Evolutionary conservation across 1,140 invertebrate genomes (phyloP).

Genomic region (Wiebesia pumilae): DNA sequence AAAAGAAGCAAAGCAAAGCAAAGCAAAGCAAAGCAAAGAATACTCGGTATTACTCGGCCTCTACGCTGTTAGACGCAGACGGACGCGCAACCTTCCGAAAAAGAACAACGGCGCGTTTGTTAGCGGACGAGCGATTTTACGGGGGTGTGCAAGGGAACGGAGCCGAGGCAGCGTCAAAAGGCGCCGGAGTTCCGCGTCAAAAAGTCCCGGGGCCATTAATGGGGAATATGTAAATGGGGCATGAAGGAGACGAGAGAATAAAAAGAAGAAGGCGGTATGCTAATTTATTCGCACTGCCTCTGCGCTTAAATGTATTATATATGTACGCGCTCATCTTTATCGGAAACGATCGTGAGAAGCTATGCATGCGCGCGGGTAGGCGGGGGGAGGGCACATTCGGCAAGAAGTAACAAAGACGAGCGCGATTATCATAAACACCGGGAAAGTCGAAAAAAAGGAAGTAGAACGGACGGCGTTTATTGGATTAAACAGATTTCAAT

Average conservation of each 20-base stretch:
- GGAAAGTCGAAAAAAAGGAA: constrained; percentile 27
- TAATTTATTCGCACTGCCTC: constrained; percentile 43
- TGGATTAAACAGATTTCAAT: constrained; percentile 50
- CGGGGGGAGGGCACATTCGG: not conserved
- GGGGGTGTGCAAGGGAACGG: constrained; percentile 20
- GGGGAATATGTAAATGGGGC: constrained; percentile 50
- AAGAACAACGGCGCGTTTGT: constrained; percentile 39
- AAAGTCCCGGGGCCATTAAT: constrained; percentile 48
- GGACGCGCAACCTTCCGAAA: constrained; percentile 13
- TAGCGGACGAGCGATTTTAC: constrained; percentile 14
- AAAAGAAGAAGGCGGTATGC: constrained; percentile 34
- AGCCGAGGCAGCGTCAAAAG: constrained; percentile 20
- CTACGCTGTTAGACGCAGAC: not conserved
- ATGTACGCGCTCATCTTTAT: constrained; percentile 41
- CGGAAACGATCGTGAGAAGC: constrained; percentile 31
- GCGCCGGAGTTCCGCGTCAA: constrained; percentile 46
- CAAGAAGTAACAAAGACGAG: constrained; percentile 27
- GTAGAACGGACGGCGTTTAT: constrained; percentile 25
- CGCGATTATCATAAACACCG: constrained; percentile 16
- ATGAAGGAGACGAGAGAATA: constrained; percentile 19
- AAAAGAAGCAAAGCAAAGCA: constrained; percentile 29
- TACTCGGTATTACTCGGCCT: not conserved
- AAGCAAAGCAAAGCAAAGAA: constrained; percentile 28
- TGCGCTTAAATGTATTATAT: constrained; percentile 44
- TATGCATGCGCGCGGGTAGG: not conserved